phyloP scores from a whole-genome alignment of 2,888 invertebrate species.

The Scaptomyza flava region DNA sequence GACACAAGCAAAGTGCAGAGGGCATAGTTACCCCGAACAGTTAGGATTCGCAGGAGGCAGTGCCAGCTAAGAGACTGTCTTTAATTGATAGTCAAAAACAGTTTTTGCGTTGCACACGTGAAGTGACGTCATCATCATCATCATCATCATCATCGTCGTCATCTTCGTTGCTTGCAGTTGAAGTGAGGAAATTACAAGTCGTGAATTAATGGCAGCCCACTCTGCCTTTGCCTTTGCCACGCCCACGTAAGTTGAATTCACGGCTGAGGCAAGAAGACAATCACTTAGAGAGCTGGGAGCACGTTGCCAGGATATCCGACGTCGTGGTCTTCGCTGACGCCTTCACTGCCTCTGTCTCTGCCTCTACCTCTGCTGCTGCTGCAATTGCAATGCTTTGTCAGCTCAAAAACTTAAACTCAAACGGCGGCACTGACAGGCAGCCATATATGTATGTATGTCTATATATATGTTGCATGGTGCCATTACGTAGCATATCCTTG shows the following conservation, averaged over 20 bases:
- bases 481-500: conserved; percentile 52
- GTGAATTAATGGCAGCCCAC: conserved; percentile 80
- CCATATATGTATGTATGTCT: conserved; percentile 24
- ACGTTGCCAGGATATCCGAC: conserved; percentile 77
- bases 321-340: conserved; percentile 58
- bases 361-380: conserved; percentile 21
- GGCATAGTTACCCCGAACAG: conserved; percentile 17
- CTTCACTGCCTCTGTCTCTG: conserved; percentile 13
- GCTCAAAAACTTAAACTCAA: conserved; percentile 77
- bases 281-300: conserved; percentile 59
- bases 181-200: conserved; percentile 83
- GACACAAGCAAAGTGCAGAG: conserved; percentile 68
- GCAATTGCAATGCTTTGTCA: conserved; percentile 75
- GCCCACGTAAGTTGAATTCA: conserved; percentile 1
- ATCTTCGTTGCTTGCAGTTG: conserved; percentile 61
- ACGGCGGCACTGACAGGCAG: conserved; percentile 48
- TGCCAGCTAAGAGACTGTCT: conserved; percentile 46
- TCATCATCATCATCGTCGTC: conserved; percentile 16
- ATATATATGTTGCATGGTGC: conserved; percentile 4
- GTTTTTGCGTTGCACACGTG: conserved; percentile 47
- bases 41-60: conserved; percentile 15
- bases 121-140: conserved; percentile 36
- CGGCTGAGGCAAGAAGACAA: conserved; percentile 39
- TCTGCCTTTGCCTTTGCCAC: background rate
- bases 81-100: conserved; percentile 79